phyloP scores from a whole-genome alignment of 2,113 vertebrate species.

The Colinus virginianus region DNA sequence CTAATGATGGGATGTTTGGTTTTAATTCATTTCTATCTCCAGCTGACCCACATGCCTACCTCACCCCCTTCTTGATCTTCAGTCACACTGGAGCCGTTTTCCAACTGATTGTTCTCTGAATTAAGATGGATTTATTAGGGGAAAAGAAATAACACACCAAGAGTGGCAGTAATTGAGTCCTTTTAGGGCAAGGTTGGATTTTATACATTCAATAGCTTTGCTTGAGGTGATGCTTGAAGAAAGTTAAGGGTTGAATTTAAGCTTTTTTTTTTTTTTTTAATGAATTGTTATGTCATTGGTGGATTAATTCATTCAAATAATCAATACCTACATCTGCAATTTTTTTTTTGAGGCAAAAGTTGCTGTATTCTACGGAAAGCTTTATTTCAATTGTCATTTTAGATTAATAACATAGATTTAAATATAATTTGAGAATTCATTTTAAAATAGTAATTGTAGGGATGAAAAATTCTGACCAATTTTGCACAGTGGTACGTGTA shows the following conservation, averaged over 20 bases:
- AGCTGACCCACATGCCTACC: background rate
- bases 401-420: background rate
- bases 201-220: background rate
- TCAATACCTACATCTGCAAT: background rate
- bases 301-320: background rate
- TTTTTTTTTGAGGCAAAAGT: background rate
- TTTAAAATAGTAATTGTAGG: background rate
- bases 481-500: background rate
- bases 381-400: background rate
- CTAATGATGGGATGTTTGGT: accelerated
- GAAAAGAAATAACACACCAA: accelerated
- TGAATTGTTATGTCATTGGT: background rate
- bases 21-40: background rate
- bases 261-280: background rate
- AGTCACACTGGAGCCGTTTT: background rate
- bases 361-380: background rate
- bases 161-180: background rate
- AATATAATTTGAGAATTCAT: background rate
- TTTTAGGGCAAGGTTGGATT: background rate
- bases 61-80: background rate
- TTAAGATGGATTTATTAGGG: background rate
- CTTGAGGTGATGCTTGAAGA: background rate
- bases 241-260: background rate
- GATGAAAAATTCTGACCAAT: background rate
- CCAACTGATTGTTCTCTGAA: background rate